These are phyloP conservation scores for Athrips mouffetella DNA, from an alignment of 2,888 invertebrate genomes.

Conservation along the genomic window DNA sequence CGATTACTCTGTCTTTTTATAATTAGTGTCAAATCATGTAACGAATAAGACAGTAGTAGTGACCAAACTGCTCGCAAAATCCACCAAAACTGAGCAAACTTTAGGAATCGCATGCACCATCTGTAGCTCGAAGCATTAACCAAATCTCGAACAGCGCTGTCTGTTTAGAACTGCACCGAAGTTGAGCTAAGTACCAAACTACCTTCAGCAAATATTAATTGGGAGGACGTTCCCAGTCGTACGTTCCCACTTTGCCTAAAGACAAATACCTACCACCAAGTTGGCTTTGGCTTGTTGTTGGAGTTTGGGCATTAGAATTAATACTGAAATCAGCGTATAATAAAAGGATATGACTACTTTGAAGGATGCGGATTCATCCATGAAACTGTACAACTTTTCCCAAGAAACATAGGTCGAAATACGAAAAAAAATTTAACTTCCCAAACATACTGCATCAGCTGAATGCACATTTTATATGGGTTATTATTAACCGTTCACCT, in stretches of 20 bases:
- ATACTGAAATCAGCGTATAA: not conserved
- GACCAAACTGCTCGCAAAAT: constrained; percentile 16
- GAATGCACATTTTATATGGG: too few relatives aligned
- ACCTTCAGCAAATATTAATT: constrained; percentile 64
- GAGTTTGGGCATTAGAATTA: constrained; percentile 37
- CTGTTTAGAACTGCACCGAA: constrained; percentile 46
- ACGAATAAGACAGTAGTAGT: too few relatives aligned
- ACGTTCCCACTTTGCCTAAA: constrained; percentile 45
- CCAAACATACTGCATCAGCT: too few relatives aligned
- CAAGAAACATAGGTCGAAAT: too few relatives aligned
- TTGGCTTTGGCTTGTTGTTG: constrained; percentile 45
- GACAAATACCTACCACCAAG: constrained; percentile 48
- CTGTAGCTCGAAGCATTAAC: constrained; percentile 2
- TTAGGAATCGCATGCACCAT: not conserved
- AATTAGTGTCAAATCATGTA: too few relatives aligned
- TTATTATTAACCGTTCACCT: too few relatives aligned
- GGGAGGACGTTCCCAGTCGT: constrained; percentile 42
- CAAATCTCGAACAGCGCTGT: constrained; percentile 5
- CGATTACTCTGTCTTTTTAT: too few relatives aligned
- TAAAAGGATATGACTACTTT: too few relatives aligned
- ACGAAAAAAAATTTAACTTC: too few relatives aligned
- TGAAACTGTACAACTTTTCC: too few relatives aligned
- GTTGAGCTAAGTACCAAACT: constrained; percentile 48
- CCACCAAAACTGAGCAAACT: not conserved
- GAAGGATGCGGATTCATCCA: too few relatives aligned